Conservation (phyloP, 2,888 invertebrate genomes). For the Autographa gamma region DNA sequence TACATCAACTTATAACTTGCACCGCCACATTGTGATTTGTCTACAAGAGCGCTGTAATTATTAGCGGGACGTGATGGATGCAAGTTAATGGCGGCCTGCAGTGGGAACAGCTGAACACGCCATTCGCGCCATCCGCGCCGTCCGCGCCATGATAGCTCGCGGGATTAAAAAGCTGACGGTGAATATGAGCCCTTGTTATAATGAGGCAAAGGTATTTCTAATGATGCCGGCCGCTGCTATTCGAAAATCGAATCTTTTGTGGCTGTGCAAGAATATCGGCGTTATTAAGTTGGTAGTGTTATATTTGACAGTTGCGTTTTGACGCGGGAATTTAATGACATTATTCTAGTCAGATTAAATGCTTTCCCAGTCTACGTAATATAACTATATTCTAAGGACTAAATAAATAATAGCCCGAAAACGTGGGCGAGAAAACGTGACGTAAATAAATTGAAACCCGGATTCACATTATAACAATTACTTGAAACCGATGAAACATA, state of each 20-base stretch:
- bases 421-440: neutral
- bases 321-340: too few species aligned
- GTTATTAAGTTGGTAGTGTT: neutral
- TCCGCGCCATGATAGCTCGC: slow-evolving; percentile 28
- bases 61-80: slow-evolving; percentile 78
- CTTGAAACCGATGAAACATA: slow-evolving; percentile 26
- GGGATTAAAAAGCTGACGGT: slow-evolving; percentile 44
- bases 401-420: too few species aligned
- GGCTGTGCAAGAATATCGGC: slow-evolving; percentile 20
- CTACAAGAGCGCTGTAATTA: slow-evolving; percentile 76
- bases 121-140: neutral
- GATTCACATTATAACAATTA: slow-evolving; percentile 26
- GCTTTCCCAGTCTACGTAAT: too few species aligned
- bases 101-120: slow-evolving; percentile 37
- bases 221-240: slow-evolving; percentile 24
- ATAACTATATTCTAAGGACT: too few species aligned
- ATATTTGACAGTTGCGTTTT: too few species aligned
- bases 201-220: slow-evolving; percentile 15
- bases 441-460: slow-evolving; percentile 5
- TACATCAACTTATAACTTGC: slow-evolving; percentile 26
- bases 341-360: too few species aligned
- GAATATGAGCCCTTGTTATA: slow-evolving; percentile 27
- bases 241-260: slow-evolving; percentile 6
- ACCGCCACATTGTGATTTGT: slow-evolving; percentile 69
- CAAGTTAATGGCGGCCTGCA: slow-evolving; percentile 54